These are phyloP conservation scores for Dendrolimus punctatus DNA, from an alignment of 1,140 invertebrate genomes.

Conservation along the genomic window DNA sequence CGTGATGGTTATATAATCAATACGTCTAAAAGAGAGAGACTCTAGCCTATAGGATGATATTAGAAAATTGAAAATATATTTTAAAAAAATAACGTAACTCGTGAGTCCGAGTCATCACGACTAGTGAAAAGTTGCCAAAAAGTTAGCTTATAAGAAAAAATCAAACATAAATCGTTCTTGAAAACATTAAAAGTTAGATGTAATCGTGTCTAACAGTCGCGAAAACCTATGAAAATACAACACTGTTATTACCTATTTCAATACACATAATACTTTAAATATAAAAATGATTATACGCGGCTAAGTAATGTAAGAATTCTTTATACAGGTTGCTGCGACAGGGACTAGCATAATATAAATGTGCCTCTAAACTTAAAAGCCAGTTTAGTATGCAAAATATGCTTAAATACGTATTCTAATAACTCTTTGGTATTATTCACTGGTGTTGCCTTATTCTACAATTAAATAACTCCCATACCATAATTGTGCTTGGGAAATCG, in stretches of 20 bases:
- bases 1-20: too few relatives aligned
- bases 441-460: conserved; percentile 41
- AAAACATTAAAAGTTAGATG: too few relatives aligned
- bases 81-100: too few relatives aligned
- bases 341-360: conserved; percentile 47
- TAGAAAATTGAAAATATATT: too few relatives aligned
- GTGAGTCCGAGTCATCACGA: too few relatives aligned
- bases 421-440: conserved; percentile 63
- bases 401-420: conserved; percentile 11
- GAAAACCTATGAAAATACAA: conserved; percentile 4
- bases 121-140: too few relatives aligned
- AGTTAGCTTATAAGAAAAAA: too few relatives aligned
- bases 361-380: conserved; percentile 15
- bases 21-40: too few relatives aligned
- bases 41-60: too few relatives aligned
- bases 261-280: conserved; percentile 20
- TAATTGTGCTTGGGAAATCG: conserved; percentile 19
- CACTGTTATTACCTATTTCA: conserved; percentile 17
- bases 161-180: too few relatives aligned
- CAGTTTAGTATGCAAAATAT: conserved; percentile 11
- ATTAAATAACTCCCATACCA: conserved; percentile 29
- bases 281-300: conserved; percentile 32
- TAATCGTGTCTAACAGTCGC: too few relatives aligned
- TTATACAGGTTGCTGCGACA: conserved; percentile 42
- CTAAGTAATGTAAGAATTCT: conserved; percentile 25